Base-by-base conservation (phyloP, 2,797 vertebrate genomes). In the Buceros bicornis region DNA sequence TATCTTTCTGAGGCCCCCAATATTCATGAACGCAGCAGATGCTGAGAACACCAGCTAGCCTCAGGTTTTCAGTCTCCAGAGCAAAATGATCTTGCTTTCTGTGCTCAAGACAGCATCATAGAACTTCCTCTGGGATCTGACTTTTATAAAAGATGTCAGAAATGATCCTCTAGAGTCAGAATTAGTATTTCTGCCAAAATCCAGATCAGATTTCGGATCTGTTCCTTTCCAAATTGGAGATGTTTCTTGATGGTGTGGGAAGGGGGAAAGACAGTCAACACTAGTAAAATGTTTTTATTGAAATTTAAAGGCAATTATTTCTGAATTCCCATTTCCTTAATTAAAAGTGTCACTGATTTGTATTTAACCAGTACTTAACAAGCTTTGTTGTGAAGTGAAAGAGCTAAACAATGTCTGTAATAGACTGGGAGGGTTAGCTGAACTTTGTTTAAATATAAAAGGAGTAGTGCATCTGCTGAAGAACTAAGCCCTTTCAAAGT, bases 401-500 rank as follows among this genome's bases (percentile, higher is more conserved):
- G 97, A 97, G 93, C 96, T 97, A 94, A 97, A 96, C 96, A 92
- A 82, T 93, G 79, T 80, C 66, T 87, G 66, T 89, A 96, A 91
- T 95, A 37, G 82, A 79, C 57, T 17, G 96, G 92, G 96, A 96
- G 95, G 90, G 89, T 93, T 85, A 92, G 83, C 96, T 94, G 96
- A 95, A 90, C 95, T 96, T 97, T 96, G 96, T 96, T 97, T 98
- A 97, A 95, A 16, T 94, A 95, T 96, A 96, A 94, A 97, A 95
- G 89, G 97, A 90, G 80, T 95, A 77, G 94, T 96, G 95, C 91
- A 83, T 98, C 97, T 97, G 97, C 96, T 87, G 89, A 95, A 80
- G 97, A 97, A 86, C 93, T 82, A 89, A 96, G 96, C 96, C 97
- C 96, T 97, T 97, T 97, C 97, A 95, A 98, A 98, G 97, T 98